Percentiles rank a stretch among this genome's conserved stretches.
Conservation (phyloP, 2,888 invertebrate species). For the Junonia oenone region DNA sequence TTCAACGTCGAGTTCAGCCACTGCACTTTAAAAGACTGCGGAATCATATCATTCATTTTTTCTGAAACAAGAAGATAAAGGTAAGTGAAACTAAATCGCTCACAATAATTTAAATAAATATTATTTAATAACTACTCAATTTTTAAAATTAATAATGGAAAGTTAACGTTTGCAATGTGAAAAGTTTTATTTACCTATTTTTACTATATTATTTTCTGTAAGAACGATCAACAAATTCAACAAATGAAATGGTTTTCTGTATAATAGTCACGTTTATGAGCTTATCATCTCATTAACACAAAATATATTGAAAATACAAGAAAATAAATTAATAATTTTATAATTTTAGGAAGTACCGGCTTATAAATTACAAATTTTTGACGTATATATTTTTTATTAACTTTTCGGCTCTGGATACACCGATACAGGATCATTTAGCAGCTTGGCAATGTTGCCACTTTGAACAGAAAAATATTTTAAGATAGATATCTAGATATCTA, state of each 20-base stretch:
- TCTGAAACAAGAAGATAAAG: background rate
- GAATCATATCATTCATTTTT: conserved; percentile 16
- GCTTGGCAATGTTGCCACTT: background rate
- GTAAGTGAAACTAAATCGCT: background rate
- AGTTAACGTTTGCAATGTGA: too few species aligned
- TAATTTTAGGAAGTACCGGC: background rate
- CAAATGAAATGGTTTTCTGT: background rate
- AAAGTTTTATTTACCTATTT: background rate
- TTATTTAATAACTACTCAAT: too few species aligned
- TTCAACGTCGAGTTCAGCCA: conserved; percentile 38
- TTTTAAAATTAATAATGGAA: too few species aligned
- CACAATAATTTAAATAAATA: too few species aligned
- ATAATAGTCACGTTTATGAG: background rate
- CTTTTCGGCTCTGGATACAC: too few species aligned
- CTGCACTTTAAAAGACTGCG: conserved; percentile 33
- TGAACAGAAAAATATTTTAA: too few species aligned
- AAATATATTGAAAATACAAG: too few species aligned
- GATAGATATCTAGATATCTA: too few species aligned
- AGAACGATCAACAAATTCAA: too few species aligned
- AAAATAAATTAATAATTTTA: too few species aligned
- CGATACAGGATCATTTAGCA: background rate
- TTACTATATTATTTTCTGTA: background rate
- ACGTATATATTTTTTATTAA: too few species aligned
- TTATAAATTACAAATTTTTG: background rate
- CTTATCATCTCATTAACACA: too few species aligned